Conservation (phyloP, 2,113 vertebrate species). For the Nibea albiflora region DNA sequence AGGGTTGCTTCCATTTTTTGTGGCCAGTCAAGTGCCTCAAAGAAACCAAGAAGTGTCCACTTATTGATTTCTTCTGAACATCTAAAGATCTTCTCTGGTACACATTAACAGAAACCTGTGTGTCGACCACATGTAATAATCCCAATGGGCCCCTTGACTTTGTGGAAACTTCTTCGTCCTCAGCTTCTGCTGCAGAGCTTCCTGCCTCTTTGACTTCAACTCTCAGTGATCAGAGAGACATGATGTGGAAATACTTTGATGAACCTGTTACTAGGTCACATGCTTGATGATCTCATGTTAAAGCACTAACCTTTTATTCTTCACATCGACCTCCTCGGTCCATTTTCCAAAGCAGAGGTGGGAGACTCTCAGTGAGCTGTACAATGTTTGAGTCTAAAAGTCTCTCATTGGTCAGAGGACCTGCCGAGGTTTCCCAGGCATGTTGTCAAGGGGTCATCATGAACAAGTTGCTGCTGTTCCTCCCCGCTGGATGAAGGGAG, state of each 20-base stretch:
- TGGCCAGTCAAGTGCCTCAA: conserved; percentile 52
- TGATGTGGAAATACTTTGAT: neutral
- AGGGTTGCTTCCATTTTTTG: conserved; percentile 29
- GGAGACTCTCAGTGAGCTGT: neutral
- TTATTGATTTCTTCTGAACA: conserved; percentile 10
- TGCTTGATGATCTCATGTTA: neutral
- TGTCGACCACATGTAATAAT: conserved; percentile 35
- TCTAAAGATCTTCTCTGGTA: neutral
- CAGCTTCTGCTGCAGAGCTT: neutral
- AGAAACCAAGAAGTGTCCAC: neutral
- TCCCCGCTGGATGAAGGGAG: conserved; percentile 49
- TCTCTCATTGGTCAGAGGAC: conserved; percentile 8
- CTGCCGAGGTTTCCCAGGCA: conserved; percentile 72
- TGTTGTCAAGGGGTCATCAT: conserved; percentile 83
- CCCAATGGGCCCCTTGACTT: conserved; percentile 79
- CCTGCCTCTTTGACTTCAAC: conserved; percentile 18
- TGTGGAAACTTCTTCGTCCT: conserved; percentile 68
- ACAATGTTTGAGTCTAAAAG: too few species aligned
- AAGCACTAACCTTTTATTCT: too few species aligned
- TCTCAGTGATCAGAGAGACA: too few species aligned
- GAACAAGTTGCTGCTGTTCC: conserved; percentile 84
- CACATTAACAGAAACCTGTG: conserved; percentile 74
- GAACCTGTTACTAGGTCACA: neutral
- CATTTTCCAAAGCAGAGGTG: neutral
- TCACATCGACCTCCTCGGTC: neutral